phyloP scores from a whole-genome alignment of 2,797 vertebrate species.

The Sciurus carolinensis region DNA sequence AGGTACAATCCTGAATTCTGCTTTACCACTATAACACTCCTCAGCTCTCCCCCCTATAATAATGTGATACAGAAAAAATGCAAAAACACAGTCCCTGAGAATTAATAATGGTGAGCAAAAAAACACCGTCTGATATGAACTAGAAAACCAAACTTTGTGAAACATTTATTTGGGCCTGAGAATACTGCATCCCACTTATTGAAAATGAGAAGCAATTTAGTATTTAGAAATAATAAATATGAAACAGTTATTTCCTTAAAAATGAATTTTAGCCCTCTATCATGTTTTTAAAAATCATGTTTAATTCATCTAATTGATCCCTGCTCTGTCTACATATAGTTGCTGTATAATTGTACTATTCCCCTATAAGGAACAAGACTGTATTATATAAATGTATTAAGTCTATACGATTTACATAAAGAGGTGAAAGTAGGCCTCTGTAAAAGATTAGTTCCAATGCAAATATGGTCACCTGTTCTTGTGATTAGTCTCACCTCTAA shows the following conservation, averaged over 20 bases:
- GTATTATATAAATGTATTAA: conserved; percentile 2
- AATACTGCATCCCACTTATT: conserved; percentile 12
- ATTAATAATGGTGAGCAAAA: neutral
- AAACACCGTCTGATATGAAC: neutral
- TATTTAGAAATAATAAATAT: neutral
- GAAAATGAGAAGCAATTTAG: conserved; percentile 48
- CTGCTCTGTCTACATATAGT: neutral
- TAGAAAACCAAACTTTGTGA: conserved; percentile 35
- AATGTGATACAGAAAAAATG: neutral
- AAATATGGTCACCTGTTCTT: conserved; percentile 1
- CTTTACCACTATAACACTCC: neutral
- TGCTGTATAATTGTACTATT: neutral
- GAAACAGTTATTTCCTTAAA: neutral
- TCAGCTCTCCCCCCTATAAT: neutral
- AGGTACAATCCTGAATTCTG: conserved; percentile 4
- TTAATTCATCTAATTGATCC: conserved; percentile 3
- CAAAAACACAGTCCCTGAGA: neutral
- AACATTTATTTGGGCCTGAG: neutral
- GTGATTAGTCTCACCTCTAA: conserved; percentile 33
- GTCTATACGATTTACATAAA: conserved; percentile 52
- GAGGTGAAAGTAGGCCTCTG: neutral
- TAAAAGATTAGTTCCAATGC: conserved; percentile 40
- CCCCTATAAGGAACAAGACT: neutral
- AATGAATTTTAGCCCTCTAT: neutral
- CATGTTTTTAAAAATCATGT: neutral